Conservation (phyloP, 2,888 invertebrate species). For the Venustoraphidia nigricollis region DNA sequence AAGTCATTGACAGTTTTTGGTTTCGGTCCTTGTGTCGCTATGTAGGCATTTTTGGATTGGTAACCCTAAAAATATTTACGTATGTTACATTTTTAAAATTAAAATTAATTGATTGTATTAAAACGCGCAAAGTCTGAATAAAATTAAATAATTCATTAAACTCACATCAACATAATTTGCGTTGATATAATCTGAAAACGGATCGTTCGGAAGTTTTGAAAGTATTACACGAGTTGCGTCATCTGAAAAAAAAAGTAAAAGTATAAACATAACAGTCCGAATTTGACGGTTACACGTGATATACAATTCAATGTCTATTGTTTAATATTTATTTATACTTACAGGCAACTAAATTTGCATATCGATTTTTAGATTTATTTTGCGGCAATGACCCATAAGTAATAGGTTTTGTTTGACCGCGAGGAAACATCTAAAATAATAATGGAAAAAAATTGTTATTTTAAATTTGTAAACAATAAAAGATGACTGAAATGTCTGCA, state of each 20-base stretch:
- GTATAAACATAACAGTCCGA: background rate
- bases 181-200: constrained; percentile 33
- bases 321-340: constrained; percentile 14
- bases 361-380: constrained; percentile 30
- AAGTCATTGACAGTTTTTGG: constrained; percentile 26
- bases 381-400: constrained; percentile 23
- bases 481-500: too few species aligned
- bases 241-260: constrained; percentile 21
- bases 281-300: too few species aligned
- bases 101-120: too few species aligned
- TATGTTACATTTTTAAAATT: too few species aligned
- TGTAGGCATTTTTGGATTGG: constrained; percentile 17
- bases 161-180: constrained; percentile 34
- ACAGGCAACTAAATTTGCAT: constrained; percentile 30
- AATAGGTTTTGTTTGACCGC: constrained; percentile 26
- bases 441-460: background rate
- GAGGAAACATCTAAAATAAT: constrained; percentile 23
- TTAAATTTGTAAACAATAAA: too few species aligned
- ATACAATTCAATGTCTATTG: too few species aligned
- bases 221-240: constrained; percentile 32
- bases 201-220: constrained; percentile 23
- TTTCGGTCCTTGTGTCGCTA: constrained; percentile 27
- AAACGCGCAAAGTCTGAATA: too few species aligned
- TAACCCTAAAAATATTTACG: constrained; percentile 15
- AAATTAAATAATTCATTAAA: too few species aligned